Percentiles rank a stretch among this genome's conserved stretches.
Conservation (phyloP, 2,888 invertebrate species). For the Scelioninae gen. 2 region DNA sequence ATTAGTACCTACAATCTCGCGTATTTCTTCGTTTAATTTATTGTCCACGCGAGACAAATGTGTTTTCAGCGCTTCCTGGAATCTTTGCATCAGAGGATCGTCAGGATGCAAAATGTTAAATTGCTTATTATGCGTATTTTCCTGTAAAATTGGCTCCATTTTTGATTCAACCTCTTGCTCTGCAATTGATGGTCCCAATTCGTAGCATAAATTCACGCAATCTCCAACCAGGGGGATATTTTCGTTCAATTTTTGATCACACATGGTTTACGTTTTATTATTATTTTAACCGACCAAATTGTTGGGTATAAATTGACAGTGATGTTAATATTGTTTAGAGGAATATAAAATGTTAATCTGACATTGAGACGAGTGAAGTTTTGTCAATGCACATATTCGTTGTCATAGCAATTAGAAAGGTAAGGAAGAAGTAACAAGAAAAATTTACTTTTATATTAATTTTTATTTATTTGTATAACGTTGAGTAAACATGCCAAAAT, state of each 20-base stretch:
- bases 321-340: too few species aligned
- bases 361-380: not conserved
- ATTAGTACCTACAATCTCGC: slow-evolving; percentile 80
- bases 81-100: slow-evolving; percentile 84
- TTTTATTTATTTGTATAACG: too few species aligned
- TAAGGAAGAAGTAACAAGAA: too few species aligned
- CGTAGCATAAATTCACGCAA: not conserved
- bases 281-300: too few species aligned
- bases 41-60: slow-evolving; percentile 82
- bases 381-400: slow-evolving; percentile 9
- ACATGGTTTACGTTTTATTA: too few species aligned
- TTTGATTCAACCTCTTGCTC: not conserved
- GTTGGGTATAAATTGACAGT: too few species aligned
- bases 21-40: slow-evolving; percentile 81
- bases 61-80: slow-evolving; percentile 82
- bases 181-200: not conserved
- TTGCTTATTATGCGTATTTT: slow-evolving; percentile 21
- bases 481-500: too few species aligned
- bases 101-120: slow-evolving; percentile 80
- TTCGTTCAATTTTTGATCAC: too few species aligned
- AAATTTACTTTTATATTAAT: too few species aligned
- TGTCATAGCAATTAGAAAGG: not conserved
- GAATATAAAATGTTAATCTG: not conserved
- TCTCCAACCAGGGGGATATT: too few species aligned
- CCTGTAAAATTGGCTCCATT: not conserved